phyloP scores from a whole-genome alignment of 2,888 invertebrate genomes.

The Pammene aurita region DNA sequence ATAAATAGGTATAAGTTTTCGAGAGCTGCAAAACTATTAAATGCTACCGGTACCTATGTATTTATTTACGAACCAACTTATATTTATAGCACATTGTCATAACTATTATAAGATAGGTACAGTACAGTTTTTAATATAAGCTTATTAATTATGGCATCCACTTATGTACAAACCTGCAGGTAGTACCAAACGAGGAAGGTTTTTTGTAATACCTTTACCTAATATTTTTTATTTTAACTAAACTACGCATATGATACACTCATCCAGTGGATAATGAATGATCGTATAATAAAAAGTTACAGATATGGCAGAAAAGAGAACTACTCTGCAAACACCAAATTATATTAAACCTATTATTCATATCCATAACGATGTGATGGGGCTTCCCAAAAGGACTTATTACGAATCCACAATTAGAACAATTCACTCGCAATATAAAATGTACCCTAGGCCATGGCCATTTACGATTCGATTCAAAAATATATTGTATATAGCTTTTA shows the following conservation, averaged over 20 bases:
- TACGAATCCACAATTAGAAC: constrained; percentile 8
- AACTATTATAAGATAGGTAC: not conserved
- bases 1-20: not conserved
- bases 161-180: not conserved
- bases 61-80: constrained; percentile 4
- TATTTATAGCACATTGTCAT: constrained; percentile 9
- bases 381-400: constrained; percentile 10
- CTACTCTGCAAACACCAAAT: constrained; percentile 5
- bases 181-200: constrained; percentile 3
- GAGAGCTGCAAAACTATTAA: constrained; percentile 2
- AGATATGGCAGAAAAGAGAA: constrained; percentile 8
- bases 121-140: too few relatives aligned
- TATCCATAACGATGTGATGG: constrained; percentile 8
- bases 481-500: constrained; percentile 10
- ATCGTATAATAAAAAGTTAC: constrained; percentile 8
- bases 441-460: constrained; percentile 11
- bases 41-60: constrained; percentile 4
- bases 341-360: constrained; percentile 13
- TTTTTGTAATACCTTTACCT: not conserved
- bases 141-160: too few relatives aligned
- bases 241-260: constrained; percentile 9
- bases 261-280: constrained; percentile 11
- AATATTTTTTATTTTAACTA: not conserved
- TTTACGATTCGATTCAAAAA: constrained; percentile 1
- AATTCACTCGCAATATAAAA: constrained; percentile 14